Evolutionary conservation across 35 echinoderm and acorn worm species (phyloP).

Genomic region (Strongylocentrotus purpuratus): DNA sequence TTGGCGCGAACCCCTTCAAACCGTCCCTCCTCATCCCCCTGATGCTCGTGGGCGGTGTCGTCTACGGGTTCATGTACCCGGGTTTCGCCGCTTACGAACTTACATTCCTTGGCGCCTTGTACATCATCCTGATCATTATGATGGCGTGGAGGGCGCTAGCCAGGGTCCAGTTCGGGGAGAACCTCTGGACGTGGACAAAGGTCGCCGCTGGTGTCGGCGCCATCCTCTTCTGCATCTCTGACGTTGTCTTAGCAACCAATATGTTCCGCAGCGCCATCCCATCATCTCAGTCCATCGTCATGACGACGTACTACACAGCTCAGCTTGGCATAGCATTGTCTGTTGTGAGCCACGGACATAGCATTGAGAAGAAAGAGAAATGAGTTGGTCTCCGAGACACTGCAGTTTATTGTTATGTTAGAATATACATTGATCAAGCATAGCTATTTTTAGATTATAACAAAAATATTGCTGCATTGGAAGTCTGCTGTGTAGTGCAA

Average conservation of each 20-base stretch:
- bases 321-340: constrained; percentile 95
- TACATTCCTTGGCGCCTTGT: constrained; percentile 63
- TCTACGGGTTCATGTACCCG: constrained; percentile 73
- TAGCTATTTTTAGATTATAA: neutral
- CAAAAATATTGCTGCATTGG: neutral
- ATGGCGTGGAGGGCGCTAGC: constrained; percentile 92
- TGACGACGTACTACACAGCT: constrained; percentile 94
- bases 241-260: constrained; percentile 83
- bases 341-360: constrained; percentile 57
- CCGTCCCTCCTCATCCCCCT: constrained; percentile 48
- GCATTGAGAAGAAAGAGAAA: constrained; percentile 32
- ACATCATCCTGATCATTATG: constrained; percentile 72
- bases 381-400: neutral
- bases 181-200: constrained; percentile 91
- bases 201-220: constrained; percentile 78
- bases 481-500: neutral
- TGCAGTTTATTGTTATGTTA: no score
- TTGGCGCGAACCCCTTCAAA: constrained; percentile 77
- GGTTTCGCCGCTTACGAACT: constrained; percentile 76
- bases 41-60: constrained; percentile 26
- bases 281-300: constrained; percentile 78
- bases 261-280: constrained; percentile 80
- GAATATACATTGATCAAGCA: no score
- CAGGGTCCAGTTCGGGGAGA: constrained; percentile 63
- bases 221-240: constrained; percentile 86